Base-by-base conservation (phyloP, 2,888 invertebrate species). In the Chydorus sphaericus region DNA sequence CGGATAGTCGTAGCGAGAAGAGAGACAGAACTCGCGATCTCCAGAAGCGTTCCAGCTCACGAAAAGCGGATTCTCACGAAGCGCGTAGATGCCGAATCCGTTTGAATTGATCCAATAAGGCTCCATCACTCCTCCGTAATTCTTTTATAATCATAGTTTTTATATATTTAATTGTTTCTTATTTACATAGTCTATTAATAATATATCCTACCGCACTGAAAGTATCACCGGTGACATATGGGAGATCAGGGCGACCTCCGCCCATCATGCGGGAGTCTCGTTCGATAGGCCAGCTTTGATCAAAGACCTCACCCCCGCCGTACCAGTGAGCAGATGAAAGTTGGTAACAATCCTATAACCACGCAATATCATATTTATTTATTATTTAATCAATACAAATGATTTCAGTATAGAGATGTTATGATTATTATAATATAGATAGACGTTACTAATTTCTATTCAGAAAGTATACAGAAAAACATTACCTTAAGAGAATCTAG, bases 1-100 rank as follows among this genome's bases (percentile, higher is more conserved):
- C 0, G 81, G 80, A 2, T 66, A 70, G 1, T 73, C 64, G 16
- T 76, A 74, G 61, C 77, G 74, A 0, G 78, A 75, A 5, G 76
- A 71, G 54, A 82, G 73, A 63, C 81, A 81, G 33, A 82, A 68
- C 61, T 75, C 71, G 3, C 69, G 63, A 10, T 71, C 62, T 20
- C 63, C 58, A 2, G 61, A 65, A 53, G 75, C 76, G 65, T 84
- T 83, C 63, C 83, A 77, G 64, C 83, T 82, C 0, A 83, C 74
- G 65, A 83, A 85, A 0, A 88, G 72, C 0, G 85, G 85, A 0
- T 75, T 76, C 36, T 73, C 73, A 1, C 78, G 74, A 53, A 79
- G 74, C 0, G 84, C 77, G 63, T 75, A 76, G 49, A 85, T 69
- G 63, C 80, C 82, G 48, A 77, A 73, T 1, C 86, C 86, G 14